Evolutionary conservation across 2,888 invertebrate genomes (phyloP), one percentile per base, ranked within the genome.

Genomic region (Cataglyphis altisquamis): DNA sequence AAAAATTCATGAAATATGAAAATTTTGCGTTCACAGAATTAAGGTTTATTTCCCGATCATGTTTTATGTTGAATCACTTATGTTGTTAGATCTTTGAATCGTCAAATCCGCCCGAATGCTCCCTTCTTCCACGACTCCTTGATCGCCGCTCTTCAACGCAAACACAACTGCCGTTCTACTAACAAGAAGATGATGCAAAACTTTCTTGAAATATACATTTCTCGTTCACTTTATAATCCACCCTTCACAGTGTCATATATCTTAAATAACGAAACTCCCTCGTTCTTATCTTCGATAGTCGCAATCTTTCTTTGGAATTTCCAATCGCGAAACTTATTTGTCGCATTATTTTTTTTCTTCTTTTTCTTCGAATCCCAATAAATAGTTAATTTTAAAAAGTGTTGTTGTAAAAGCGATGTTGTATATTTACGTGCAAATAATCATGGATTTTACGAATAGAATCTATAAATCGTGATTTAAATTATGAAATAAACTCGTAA

Each of bases 161-260:
- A 78, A 78, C 68, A 66, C 57, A 78, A 68, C 78, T 78, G 70
- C 70, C 78, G 68, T 70, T 78, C 57, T 60, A 78, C 41, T 68
- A 78, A 78, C 57, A 68, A 78, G 29, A 78, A 78, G 78, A 55
- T 78, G 78, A 70, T 78, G 78, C 78, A 78, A 78, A 78, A 78
- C 78, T 78, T 57, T 55, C 48, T 78, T 78, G 41, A 52, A 52
- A 41, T 60, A 41, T 29, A 68, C 41, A 55, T 77, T 21, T 77
- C 36, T 52, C 64, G 55, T 78, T 45, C 10, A 57, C 39, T 60
- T 81, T 80, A 21, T 52, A 57, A 75, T 74, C 62, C 62, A 81
- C 48, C 62, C 39, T 48, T 75, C 25, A 62, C 29, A 62, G 36
- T 39, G 21, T 45, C 52, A 52, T 21, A 57, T 41, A 21, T 68